These are phyloP conservation scores for Polypterus bichir DNA, from an alignment of 2,113 vertebrate species.

Conservation along the genomic window DNA sequence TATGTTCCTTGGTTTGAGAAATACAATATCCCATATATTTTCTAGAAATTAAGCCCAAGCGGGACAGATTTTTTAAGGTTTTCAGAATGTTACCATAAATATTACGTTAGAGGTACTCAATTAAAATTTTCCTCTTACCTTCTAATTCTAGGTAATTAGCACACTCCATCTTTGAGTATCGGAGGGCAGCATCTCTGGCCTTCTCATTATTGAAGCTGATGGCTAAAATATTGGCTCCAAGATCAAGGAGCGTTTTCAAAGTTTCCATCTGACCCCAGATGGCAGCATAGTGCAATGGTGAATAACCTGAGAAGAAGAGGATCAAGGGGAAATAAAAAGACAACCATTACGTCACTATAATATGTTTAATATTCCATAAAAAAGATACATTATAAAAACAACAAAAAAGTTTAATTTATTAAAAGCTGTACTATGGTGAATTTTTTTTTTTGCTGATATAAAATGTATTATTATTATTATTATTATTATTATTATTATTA, in stretches of 20 bases:
- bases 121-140: slow-evolving; percentile 32
- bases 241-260: slow-evolving; percentile 47
- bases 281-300: slow-evolving; percentile 53
- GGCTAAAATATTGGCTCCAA: slow-evolving; percentile 44
- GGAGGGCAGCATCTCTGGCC: slow-evolving; percentile 48
- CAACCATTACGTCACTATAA: no score
- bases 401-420: no score
- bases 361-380: no score
- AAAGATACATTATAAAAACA: no score
- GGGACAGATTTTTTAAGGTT: background rate
- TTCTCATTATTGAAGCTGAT: slow-evolving; percentile 45
- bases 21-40: background rate
- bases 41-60: background rate
- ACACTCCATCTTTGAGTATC: slow-evolving; percentile 46
- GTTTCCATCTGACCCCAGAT: slow-evolving; percentile 64
- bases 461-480: no score
- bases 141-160: slow-evolving; percentile 46
- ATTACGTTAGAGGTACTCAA: background rate
- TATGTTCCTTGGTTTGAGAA: no score
- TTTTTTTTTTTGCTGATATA: no score
- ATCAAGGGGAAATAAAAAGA: no score
- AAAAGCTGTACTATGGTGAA: no score
- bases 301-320: slow-evolving; percentile 42
- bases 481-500: no score
- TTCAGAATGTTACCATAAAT: background rate